phyloP scores from a whole-genome alignment of 1,140 invertebrate species.

The Drosophila subobscura region DNA sequence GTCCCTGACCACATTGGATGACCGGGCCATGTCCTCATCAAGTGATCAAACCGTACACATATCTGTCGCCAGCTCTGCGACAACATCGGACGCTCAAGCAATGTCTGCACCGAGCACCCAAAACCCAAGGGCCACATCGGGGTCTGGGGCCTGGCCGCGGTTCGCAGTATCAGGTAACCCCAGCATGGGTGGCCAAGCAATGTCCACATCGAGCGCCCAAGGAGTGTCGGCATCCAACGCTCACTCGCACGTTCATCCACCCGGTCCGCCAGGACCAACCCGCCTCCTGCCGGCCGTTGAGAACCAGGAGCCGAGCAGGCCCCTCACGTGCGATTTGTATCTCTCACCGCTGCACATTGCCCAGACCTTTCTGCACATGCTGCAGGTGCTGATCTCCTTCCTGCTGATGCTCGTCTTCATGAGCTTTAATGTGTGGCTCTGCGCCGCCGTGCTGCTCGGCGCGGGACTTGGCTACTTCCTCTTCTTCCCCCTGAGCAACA shows the following conservation, averaged over 20 bases:
- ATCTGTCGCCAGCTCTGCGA: too few relatives aligned
- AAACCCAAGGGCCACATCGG: not conserved
- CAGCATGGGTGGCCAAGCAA: not conserved
- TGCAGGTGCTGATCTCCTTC: conserved; percentile 96
- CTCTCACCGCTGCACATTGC: conserved; percentile 86
- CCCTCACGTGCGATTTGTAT: conserved; percentile 1
- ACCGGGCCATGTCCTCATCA: too few relatives aligned
- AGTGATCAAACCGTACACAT: too few relatives aligned
- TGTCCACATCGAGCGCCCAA: too few relatives aligned
- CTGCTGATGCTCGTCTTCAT: conserved; percentile 98
- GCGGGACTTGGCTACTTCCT: conserved; percentile 95
- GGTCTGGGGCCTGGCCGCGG: too few relatives aligned
- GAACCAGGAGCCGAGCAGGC: too few relatives aligned
- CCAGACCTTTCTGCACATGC: conserved; percentile 94
- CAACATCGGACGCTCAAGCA: too few relatives aligned
- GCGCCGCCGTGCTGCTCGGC: conserved; percentile 93
- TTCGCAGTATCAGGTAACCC: too few relatives aligned
- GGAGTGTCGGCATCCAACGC: too few relatives aligned
- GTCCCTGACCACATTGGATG: too few relatives aligned
- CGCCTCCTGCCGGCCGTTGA: not conserved
- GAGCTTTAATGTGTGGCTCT: conserved; percentile 91
- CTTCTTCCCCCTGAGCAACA: conserved; percentile 86
- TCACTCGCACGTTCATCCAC: not conserved
- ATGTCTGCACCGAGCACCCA: too few relatives aligned
- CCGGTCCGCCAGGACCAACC: not conserved